Percentiles rank a stretch among this genome's conserved stretches.
Conservation (phyloP, 2,888 invertebrate genomes). For the Tuberolachnus salignus region DNA sequence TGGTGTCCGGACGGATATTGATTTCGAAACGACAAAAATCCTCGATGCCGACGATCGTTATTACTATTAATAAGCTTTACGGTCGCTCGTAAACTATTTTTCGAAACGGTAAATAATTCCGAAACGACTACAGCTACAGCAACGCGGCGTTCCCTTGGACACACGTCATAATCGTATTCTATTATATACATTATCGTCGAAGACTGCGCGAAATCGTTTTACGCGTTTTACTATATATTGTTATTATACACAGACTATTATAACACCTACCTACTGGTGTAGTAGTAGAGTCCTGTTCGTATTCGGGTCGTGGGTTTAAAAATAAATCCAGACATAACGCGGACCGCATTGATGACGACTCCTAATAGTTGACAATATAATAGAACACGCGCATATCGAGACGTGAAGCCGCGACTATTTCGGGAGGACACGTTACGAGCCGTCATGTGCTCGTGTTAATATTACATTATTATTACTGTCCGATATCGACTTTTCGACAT, state of each 20-base stretch:
- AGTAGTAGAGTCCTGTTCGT: not conserved
- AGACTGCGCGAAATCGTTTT: not conserved
- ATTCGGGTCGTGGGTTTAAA: slow-evolving; percentile 42
- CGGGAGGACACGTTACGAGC: slow-evolving; percentile 9
- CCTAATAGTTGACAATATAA: slow-evolving; percentile 42
- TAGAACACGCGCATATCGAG: not conserved
- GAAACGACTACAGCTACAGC: too few relatives aligned
- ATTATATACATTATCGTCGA: not conserved
- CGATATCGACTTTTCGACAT: not conserved
- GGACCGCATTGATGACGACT: slow-evolving; percentile 33
- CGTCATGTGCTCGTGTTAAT: slow-evolving; percentile 14
- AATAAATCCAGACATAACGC: slow-evolving; percentile 39
- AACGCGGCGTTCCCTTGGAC: too few relatives aligned
- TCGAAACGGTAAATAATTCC: too few relatives aligned
- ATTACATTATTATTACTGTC: slow-evolving; percentile 18
- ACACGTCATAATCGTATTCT: too few relatives aligned
- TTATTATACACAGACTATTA: not conserved
- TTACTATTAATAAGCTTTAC: too few relatives aligned
- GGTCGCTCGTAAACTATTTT: too few relatives aligned
- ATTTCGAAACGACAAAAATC: too few relatives aligned
- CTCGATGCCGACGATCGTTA: too few relatives aligned
- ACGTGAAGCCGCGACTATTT: slow-evolving; percentile 30
- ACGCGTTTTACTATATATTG: not conserved
- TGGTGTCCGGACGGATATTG: too few relatives aligned
- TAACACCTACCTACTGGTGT: not conserved